Base-by-base conservation (phyloP, 2,113 vertebrate species). In the Platichthys flesus region DNA sequence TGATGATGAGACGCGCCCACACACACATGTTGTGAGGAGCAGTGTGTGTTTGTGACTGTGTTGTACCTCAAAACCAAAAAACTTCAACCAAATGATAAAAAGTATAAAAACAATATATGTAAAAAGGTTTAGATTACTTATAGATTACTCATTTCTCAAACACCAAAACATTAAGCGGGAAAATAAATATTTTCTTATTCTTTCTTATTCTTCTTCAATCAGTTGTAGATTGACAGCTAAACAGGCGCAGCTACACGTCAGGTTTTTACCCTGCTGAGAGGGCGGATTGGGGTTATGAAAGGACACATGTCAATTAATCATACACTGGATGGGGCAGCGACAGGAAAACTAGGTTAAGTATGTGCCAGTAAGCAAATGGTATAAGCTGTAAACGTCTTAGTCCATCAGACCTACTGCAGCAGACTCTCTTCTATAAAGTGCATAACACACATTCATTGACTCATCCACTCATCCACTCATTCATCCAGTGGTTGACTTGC, bases 361-460 rank as follows among this genome's bases (percentile, higher is more conserved):
- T 80, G 55, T 56, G 52, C 31, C 26, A 78, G 26, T 69, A 76
- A 73, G 54, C 37, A 64, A 20, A 73, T 64, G 21, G 78, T 78
- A 78, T 78, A 85, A 86, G 76, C 79, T 74, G 74, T 71, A 77
- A 81, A 88, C 26, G 18, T 75, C 76, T 86, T 88, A 83, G 76
- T 63, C 56, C 56, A 74, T 76, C 68, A 79, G 54, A 70, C 40
- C 55, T 71, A 42, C 51, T 70, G 81, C 61, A 60, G 13, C 23
- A 35, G 61, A 49, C 62, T 35, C 13, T 21, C 6, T n/a, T 56
- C 16, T 45, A 16, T 0, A 31, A 24, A 8, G 12, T 21, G 15
- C 15, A 49, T 16, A 63, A 37, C 15, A 59, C 2, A 28, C 24
- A 24, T 18, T 5, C 15, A 72, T 57, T 4, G 13, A 55, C 59